Percentiles rank a stretch among this genome's conserved stretches.
Evolutionary conservation across 2,797 vertebrate genomes (phyloP).

Genomic region (Gymnoscopelus microlampas): DNA sequence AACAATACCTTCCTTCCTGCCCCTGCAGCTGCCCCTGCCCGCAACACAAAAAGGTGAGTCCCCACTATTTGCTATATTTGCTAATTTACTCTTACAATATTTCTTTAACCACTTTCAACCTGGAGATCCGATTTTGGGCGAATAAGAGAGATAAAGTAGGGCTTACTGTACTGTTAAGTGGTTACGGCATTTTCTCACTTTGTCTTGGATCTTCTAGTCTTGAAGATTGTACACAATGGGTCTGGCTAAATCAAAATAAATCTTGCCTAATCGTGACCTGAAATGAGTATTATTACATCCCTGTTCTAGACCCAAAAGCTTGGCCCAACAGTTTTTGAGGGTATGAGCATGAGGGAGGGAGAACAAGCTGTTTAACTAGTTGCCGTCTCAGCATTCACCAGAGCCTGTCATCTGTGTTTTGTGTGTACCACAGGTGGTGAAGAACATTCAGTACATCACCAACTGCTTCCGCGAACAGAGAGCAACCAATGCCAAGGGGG

Average conservation of each 20-base stretch:
- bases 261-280: too few species aligned
- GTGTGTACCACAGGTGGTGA: constrained; percentile 74
- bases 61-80: neutral
- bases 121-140: too few species aligned
- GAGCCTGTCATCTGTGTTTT: neutral
- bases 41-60: constrained; percentile 71
- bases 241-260: too few species aligned
- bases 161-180: too few species aligned
- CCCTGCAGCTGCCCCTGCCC: constrained; percentile 81
- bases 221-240: too few species aligned
- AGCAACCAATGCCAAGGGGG: constrained; percentile 88
- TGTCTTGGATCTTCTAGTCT: too few species aligned
- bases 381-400: neutral
- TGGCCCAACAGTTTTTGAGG: neutral
- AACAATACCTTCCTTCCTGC: constrained; percentile 40
- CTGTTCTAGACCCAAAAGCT: neutral
- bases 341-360: neutral
- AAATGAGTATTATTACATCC: too few species aligned
- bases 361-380: too few species aligned
- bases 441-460: constrained; percentile 93
- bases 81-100: too few species aligned
- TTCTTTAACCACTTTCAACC: too few species aligned
- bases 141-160: too few species aligned
- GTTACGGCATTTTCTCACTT: too few species aligned
- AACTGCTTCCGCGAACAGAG: constrained; percentile 92